Conservation (phyloP, 2,888 invertebrate genomes). For the Hymenopus coronatus region DNA sequence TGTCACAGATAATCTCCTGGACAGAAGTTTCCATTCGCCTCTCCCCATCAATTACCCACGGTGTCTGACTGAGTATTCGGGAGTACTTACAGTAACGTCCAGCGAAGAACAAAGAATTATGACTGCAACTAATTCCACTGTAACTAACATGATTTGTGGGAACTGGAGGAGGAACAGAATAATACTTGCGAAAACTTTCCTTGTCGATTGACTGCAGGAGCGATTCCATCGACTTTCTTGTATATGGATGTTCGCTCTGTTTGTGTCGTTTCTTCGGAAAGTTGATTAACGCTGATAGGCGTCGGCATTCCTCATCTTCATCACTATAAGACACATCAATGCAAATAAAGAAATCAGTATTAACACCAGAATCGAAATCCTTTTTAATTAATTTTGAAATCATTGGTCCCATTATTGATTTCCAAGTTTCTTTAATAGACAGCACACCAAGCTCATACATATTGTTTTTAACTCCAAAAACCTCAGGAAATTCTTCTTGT, state of each 20-base stretch:
- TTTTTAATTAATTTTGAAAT: constrained; percentile 57
- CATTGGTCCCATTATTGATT: constrained; percentile 61
- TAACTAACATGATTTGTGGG: constrained; percentile 49
- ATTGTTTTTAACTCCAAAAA: not conserved
- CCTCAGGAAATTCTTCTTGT: constrained; percentile 53
- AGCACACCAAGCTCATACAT: constrained; percentile 15
- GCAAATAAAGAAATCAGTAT: constrained; percentile 60
- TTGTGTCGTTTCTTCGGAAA: constrained; percentile 37
- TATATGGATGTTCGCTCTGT: constrained; percentile 55
- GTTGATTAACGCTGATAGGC: constrained; percentile 43
- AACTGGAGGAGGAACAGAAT: constrained; percentile 53
- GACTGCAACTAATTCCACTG: constrained; percentile 54
- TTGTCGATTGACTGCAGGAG: constrained; percentile 51
- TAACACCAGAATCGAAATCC: constrained; percentile 56
- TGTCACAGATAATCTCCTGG: constrained; percentile 79
- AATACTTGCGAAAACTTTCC: constrained; percentile 51
- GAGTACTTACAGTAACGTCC: constrained; percentile 82
- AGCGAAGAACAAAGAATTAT: constrained; percentile 63
- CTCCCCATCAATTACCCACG: constrained; percentile 83
- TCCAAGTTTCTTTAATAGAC: constrained; percentile 76
- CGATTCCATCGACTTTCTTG: constrained; percentile 63
- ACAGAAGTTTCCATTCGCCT: constrained; percentile 83
- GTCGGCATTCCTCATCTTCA: constrained; percentile 59
- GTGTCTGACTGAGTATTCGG: constrained; percentile 85
- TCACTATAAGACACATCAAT: constrained; percentile 55